Percentiles rank a stretch among this genome's conserved stretches.
These are phyloP conservation scores for Macropodus opercularis DNA, from an alignment of 2,797 vertebrate species.

Conservation along the genomic window DNA sequence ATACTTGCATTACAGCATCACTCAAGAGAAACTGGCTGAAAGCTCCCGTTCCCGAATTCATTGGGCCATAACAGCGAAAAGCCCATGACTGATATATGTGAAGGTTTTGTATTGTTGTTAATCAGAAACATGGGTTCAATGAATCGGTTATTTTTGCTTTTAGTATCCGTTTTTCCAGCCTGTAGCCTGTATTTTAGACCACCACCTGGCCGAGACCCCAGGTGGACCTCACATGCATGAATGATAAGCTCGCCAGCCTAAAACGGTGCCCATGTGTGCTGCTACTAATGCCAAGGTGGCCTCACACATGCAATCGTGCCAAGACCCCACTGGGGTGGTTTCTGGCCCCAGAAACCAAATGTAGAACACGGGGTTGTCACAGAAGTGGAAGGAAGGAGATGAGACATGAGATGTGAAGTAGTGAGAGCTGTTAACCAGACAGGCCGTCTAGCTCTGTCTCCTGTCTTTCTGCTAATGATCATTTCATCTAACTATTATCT, in stretches of 20 bases:
- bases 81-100: slow-evolving; percentile 7
- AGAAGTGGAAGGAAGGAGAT: neutral
- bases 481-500: too few relatives aligned
- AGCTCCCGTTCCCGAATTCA: slow-evolving; percentile 15
- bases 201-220: slow-evolving; percentile 25
- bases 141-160: slow-evolving; percentile 40
- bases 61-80: too few relatives aligned
- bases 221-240: slow-evolving; percentile 18
- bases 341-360: slow-evolving; percentile 15
- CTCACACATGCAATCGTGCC: slow-evolving; percentile 4
- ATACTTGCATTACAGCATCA: neutral
- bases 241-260: slow-evolving; percentile 38
- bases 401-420: neutral
- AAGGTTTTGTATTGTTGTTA: slow-evolving; percentile 28
- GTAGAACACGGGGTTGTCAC: slow-evolving; percentile 1
- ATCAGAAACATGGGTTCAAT: slow-evolving; percentile 25
- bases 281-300: slow-evolving; percentile 30
- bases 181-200: slow-evolving; percentile 33
- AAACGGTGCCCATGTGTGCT: slow-evolving; percentile 13
- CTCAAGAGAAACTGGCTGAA: too few relatives aligned
- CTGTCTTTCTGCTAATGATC: too few relatives aligned
- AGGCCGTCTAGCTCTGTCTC: neutral
- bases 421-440: too few relatives aligned
- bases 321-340: slow-evolving; percentile 3
- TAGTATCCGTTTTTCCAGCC: slow-evolving; percentile 41